phyloP scores from a whole-genome alignment of 2,113 vertebrate genomes.

The Paramisgurnus dabryanus region DNA sequence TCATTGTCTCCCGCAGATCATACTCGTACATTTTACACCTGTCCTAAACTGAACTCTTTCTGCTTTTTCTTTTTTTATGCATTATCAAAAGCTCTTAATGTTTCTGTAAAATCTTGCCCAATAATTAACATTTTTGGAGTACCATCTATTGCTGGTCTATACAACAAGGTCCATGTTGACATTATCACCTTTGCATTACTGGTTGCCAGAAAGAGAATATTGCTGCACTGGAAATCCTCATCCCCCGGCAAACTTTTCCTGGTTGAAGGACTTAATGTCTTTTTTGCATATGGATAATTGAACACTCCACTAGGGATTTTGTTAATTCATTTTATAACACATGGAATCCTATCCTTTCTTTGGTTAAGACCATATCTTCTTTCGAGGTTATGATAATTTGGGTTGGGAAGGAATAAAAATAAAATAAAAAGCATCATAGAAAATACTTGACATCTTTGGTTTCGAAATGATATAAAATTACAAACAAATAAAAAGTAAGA shows the following conservation, averaged over 20 bases:
- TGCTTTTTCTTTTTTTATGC: neutral
- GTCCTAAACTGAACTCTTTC: neutral
- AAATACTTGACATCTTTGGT: too few species aligned
- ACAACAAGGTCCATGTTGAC: neutral
- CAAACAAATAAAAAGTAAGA: too few species aligned
- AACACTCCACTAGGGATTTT: too few species aligned
- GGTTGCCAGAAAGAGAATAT: constrained; percentile 9
- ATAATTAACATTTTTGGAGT: constrained; percentile 9
- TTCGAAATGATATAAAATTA: too few species aligned
- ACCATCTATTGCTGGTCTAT: neutral
- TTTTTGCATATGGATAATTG: too few species aligned
- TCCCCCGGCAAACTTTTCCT: neutral
- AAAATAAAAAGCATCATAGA: too few species aligned
- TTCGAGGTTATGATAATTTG: too few species aligned
- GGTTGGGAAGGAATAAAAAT: too few species aligned
- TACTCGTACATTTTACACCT: neutral
- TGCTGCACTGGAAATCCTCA: neutral
- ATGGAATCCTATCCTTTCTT: too few species aligned
- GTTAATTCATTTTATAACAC: too few species aligned
- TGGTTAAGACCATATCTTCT: too few species aligned
- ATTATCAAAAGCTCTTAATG: neutral
- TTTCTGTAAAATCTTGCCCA: neutral
- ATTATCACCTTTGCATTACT: neutral
- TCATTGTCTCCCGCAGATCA: neutral
- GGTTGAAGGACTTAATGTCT: too few species aligned